Conservation (phyloP, 2,113 vertebrate genomes). For the Paraplagusia blochii region DNA sequence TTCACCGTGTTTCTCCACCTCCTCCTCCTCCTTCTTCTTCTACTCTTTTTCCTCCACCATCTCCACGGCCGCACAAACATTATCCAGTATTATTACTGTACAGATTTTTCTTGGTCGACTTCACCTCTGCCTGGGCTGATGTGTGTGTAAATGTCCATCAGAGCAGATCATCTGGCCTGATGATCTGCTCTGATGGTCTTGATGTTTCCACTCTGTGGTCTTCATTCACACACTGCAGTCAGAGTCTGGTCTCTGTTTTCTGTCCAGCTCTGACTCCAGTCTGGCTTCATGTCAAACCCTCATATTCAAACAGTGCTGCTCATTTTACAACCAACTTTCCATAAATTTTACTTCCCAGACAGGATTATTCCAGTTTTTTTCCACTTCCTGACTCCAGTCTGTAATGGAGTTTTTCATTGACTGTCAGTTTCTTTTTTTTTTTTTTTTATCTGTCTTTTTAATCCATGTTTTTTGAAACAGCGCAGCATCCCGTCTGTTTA, state of each 20-base stretch:
- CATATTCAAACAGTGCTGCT: conserved; percentile 29
- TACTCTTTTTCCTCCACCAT: too few species aligned
- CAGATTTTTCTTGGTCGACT: too few species aligned
- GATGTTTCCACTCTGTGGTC: conserved; percentile 18
- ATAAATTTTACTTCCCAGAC: conserved; percentile 23
- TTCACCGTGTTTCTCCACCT: too few species aligned
- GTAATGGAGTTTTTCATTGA: conserved; percentile 35
- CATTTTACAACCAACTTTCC: conserved; percentile 32
- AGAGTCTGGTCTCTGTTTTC: conserved; percentile 26
- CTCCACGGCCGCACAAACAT: too few species aligned
- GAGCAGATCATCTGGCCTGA: too few species aligned
- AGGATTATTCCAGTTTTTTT: conserved; percentile 25
- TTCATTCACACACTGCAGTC: conserved; percentile 29
- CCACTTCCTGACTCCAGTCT: conserved; percentile 8
- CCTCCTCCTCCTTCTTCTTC: too few species aligned
- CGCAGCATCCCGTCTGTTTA: conserved; percentile 26
- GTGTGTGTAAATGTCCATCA: too few species aligned
- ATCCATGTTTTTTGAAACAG: conserved; percentile 45
- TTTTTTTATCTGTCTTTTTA: conserved; percentile 22
- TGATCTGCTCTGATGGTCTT: too few species aligned
- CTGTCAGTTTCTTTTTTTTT: neutral
- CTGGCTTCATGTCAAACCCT: conserved; percentile 17
- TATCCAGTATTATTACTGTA: too few species aligned
- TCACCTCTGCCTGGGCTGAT: too few species aligned
- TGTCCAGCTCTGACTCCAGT: conserved; percentile 23